Base-by-base conservation (phyloP, 2,888 invertebrate species). In the Parthenolecanium corni region DNA sequence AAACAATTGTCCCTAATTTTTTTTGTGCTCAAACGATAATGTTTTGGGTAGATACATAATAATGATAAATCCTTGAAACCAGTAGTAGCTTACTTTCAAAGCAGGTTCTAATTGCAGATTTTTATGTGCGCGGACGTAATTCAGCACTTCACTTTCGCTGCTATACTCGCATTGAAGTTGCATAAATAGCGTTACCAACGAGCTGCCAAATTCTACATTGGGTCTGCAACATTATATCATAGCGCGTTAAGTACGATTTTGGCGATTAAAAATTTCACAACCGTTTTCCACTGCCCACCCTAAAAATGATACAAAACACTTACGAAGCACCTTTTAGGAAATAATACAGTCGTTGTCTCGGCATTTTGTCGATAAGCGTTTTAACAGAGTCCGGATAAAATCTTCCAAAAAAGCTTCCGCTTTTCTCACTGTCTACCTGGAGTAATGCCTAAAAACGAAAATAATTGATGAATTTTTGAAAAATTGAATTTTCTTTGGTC, bases 31-130 rank as follows among this genome's bases (percentile, higher is more conserved):
- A n/a, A n/a, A n/a, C n/a, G n/a, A n/a, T n/a, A n/a, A n/a, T n/a
- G n/a, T n/a, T n/a, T n/a, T n/a, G n/a, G n/a, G n/a, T n/a, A n/a
- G n/a, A n/a, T n/a, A n/a, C n/a, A n/a, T n/a, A n/a, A n/a, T n/a
- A n/a, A n/a, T n/a, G n/a, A n/a, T n/a, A n/a, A n/a, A n/a, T n/a
- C n/a, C n/a, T n/a, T n/a, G n/a, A n/a, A n/a, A n/a, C n/a, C n/a
- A n/a, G n/a, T n/a, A n/a, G n/a, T n/a, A n/a, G n/a, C n/a, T 66
- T 70, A 76, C 77, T 70, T 74, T 71, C 14, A 77, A 73, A 21
- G 85, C 82, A 68, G 79, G 76, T 65, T 84, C 82, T 52, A 82
- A 74, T 56, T 83, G 76, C 71, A 85, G 86, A 11, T 78, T 76
- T 65, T 76, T 78, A 68, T 74, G 77, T 64, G 71, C 72, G 68